A percentile compares a stretch with the other conserved stretches of the same genome.
phyloP scores from a whole-genome alignment of 2,888 invertebrate species.

The Troides aeacus region DNA sequence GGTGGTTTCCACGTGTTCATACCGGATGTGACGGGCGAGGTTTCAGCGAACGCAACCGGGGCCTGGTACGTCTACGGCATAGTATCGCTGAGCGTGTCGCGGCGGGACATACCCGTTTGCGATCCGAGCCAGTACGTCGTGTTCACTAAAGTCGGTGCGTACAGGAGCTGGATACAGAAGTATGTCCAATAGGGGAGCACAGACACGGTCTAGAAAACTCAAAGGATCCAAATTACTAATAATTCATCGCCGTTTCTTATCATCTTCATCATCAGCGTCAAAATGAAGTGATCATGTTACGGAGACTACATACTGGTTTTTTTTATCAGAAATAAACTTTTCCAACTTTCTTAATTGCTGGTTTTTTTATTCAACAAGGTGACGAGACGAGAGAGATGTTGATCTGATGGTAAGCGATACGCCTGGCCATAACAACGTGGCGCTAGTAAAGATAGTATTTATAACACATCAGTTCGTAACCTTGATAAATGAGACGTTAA shows the following conservation, averaged over 20 bases:
- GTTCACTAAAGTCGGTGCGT: slow-evolving; percentile 64
- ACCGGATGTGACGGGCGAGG: slow-evolving; percentile 41
- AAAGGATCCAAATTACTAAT: no score
- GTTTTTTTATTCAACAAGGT: no score
- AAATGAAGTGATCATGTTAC: background rate
- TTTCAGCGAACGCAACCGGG: slow-evolving; percentile 37
- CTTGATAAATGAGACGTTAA: no score
- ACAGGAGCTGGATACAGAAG: slow-evolving; percentile 46
- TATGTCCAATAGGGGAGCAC: slow-evolving; percentile 30
- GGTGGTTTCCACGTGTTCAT: slow-evolving; percentile 66
- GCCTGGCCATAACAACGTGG: no score
- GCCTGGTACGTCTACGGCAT: slow-evolving; percentile 52
- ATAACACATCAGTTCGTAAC: no score
- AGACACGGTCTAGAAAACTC: no score
- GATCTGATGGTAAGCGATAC: no score
- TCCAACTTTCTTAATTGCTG: no score
- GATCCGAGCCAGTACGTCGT: slow-evolving; percentile 65
- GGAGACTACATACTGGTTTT: no score
- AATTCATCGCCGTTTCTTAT: background rate
- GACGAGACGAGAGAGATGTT: no score
- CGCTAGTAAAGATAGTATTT: no score
- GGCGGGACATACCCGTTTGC: slow-evolving; percentile 50
- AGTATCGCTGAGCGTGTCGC: slow-evolving; percentile 46
- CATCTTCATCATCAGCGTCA: background rate
- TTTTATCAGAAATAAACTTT: no score